phyloP scores from a whole-genome alignment of 2,113 vertebrate species.

The Geococcyx californianus region DNA sequence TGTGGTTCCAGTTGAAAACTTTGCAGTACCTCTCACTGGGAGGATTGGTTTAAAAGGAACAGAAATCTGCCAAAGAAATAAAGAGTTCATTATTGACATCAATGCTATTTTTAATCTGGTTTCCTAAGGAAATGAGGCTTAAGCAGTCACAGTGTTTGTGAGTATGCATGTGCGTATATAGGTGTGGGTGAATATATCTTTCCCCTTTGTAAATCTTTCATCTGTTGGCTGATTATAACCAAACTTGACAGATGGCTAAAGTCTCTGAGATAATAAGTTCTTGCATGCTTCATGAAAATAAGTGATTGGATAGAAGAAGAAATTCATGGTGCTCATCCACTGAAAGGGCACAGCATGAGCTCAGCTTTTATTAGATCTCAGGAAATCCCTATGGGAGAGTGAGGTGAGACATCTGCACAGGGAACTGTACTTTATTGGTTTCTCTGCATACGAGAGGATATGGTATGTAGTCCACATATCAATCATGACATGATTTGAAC shows the following conservation, averaged over 20 bases:
- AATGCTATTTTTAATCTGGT: constrained; percentile 67
- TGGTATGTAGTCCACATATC: not conserved
- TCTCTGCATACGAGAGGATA: not conserved
- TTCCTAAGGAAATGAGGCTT: constrained; percentile 67
- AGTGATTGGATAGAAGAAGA: not conserved
- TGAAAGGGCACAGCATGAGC: not conserved
- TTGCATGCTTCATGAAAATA: not conserved
- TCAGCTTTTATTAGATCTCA: not conserved
- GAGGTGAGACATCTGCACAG: not conserved
- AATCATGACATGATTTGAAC: not conserved
- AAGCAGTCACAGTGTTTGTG: constrained; percentile 23
- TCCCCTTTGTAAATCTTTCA: not conserved
- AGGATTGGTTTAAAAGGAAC: constrained; percentile 66
- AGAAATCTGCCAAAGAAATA: constrained; percentile 62
- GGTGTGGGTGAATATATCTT: not conserved
- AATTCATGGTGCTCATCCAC: not conserved
- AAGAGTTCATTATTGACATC: constrained; percentile 64
- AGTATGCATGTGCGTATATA: not conserved
- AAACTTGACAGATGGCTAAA: constrained; percentile 13
- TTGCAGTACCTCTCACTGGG: constrained; percentile 51
- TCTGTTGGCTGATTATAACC: constrained; percentile 36
- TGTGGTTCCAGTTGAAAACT: constrained; percentile 61
- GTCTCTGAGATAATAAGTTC: constrained; percentile 9
- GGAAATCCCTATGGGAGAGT: not conserved
- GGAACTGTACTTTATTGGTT: not conserved